phyloP scores from a whole-genome alignment of 2,113 vertebrate genomes.

The Pristiophorus japonicus region DNA sequence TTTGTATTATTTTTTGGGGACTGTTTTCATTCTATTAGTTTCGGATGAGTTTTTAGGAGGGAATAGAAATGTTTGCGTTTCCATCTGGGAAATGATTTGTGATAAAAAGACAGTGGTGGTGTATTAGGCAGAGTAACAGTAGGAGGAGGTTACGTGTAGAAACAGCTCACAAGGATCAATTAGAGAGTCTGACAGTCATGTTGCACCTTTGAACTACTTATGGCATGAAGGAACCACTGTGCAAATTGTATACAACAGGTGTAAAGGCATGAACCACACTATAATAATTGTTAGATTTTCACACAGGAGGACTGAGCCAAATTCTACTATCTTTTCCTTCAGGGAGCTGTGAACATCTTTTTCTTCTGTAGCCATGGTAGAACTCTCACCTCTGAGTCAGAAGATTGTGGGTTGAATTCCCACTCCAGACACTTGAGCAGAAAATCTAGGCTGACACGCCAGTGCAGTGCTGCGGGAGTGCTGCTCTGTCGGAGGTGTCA shows the following conservation, averaged over 20 bases:
- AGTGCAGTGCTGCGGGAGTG: not conserved
- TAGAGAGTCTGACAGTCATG: not conserved
- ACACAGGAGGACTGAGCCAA: not conserved
- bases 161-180: not conserved
- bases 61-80: not conserved
- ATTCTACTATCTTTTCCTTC: not conserved
- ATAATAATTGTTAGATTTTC: not conserved
- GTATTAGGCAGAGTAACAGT: not conserved
- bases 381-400: not conserved
- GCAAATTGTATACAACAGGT: not conserved
- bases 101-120: not conserved
- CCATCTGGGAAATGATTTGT: not conserved
- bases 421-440: not conserved
- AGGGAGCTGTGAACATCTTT: not conserved
- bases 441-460: not conserved
- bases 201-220: not conserved
- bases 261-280: not conserved
- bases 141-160: not conserved
- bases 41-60: not conserved
- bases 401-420: not conserved
- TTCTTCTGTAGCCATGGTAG: not conserved
- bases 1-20: not conserved
- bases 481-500: not conserved
- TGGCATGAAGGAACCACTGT: not conserved
- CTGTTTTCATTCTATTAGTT: not conserved